These are phyloP conservation scores for Agrenia bidenticulata DNA, from an alignment of 2,888 invertebrate genomes.

Conservation along the genomic window DNA sequence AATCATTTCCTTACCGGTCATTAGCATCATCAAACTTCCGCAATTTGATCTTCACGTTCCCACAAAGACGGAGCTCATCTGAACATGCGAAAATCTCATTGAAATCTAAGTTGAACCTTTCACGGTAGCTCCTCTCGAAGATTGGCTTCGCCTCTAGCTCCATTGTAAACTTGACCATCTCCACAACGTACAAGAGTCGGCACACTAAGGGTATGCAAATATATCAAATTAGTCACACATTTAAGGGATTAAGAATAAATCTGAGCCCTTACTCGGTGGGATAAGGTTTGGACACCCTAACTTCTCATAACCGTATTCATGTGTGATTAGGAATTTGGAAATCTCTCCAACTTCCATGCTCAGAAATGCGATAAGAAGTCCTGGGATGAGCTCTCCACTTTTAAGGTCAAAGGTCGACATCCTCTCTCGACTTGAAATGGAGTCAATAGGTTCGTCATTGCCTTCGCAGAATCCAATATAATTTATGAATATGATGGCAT, in stretches of 20 bases:
- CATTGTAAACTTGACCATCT: not conserved
- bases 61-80: not conserved
- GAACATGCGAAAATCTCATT: not conserved
- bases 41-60: not conserved
- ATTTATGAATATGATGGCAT: not conserved
- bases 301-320: conserved; percentile 14
- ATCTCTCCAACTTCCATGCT: conserved; percentile 5
- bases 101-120: not conserved
- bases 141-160: not conserved
- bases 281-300: conserved; percentile 1
- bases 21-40: not conserved
- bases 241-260: too few relatives aligned
- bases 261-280: conserved; percentile 5
- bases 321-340: conserved; percentile 6
- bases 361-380: not conserved
- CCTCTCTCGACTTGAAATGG: not conserved
- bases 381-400: not conserved
- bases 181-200: not conserved
- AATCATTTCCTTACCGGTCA: not conserved
- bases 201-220: not conserved
- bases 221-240: not conserved
- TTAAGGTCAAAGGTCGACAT: not conserved
- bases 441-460: conserved; percentile 14
- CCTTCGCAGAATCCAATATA: conserved; percentile 2
- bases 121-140: not conserved